phyloP scores from a whole-genome alignment of 2,113 vertebrate genomes.

The Ammodytes marinus region DNA sequence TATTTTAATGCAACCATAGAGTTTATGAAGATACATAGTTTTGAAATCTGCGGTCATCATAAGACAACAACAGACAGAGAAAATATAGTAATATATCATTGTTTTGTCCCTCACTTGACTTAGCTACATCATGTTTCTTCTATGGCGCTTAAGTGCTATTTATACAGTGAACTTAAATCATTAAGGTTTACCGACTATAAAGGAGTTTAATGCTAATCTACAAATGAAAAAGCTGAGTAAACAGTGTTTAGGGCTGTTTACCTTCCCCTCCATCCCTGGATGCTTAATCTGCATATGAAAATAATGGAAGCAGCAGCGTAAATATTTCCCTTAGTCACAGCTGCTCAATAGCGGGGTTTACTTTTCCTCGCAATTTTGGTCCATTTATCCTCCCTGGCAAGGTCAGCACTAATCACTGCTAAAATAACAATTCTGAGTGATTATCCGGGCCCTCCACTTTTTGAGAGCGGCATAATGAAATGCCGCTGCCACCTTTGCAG shows the following conservation, averaged over 20 bases:
- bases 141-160: slow-evolving; percentile 16
- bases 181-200: slow-evolving; percentile 31
- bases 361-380: slow-evolving; percentile 58
- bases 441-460: slow-evolving; percentile 59
- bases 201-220: slow-evolving; percentile 60
- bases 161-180: slow-evolving; percentile 27
- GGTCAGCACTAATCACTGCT: slow-evolving; percentile 72
- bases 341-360: slow-evolving; percentile 53
- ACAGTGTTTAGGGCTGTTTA: slow-evolving; percentile 68
- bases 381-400: slow-evolving; percentile 70
- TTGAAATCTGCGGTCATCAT: neutral
- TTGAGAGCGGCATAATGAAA: slow-evolving; percentile 71
- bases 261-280: slow-evolving; percentile 53
- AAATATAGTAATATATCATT: neutral
- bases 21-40: too few species aligned
- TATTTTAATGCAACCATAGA: too few species aligned
- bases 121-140: slow-evolving; percentile 24
- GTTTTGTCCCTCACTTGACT: slow-evolving; percentile 1
- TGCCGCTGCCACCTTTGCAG: slow-evolving; percentile 62
- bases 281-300: slow-evolving; percentile 74
- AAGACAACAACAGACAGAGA: neutral
- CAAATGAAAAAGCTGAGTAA: slow-evolving; percentile 65
- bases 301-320: slow-evolving; percentile 66
- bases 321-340: slow-evolving; percentile 75
- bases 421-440: slow-evolving; percentile 71